phyloP scores from a whole-genome alignment of 2,888 invertebrate genomes.

The Fissipunctia ypsillon region DNA sequence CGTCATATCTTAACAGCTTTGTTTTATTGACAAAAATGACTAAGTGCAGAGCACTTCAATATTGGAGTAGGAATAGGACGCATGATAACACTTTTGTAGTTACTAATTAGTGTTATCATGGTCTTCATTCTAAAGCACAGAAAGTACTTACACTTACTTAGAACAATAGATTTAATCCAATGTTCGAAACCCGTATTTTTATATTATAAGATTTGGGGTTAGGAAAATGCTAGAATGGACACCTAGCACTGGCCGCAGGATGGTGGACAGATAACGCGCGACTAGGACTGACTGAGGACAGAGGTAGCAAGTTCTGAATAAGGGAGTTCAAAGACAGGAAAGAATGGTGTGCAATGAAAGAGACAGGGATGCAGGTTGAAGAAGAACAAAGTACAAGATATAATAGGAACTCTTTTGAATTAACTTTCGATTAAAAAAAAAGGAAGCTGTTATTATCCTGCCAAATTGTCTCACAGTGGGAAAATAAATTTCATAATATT shows the following conservation, averaged over 20 bases:
- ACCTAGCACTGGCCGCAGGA: not conserved
- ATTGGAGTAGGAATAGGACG: not conserved
- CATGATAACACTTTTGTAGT: no score
- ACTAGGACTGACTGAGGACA: not conserved
- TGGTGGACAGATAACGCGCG: no score
- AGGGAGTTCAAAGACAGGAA: not conserved
- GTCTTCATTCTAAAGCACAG: not conserved
- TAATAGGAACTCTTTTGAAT: not conserved
- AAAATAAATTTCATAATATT: not conserved
- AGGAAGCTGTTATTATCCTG: not conserved
- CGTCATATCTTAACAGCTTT: not conserved
- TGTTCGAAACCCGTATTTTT: not conserved
- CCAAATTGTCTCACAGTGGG: not conserved
- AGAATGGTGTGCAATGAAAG: not conserved
- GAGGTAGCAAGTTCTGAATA: not conserved
- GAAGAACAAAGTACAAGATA: not conserved
- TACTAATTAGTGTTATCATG: not conserved
- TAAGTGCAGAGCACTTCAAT: conserved; percentile 3
- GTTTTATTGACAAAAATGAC: not conserved
- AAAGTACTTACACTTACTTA: no score
- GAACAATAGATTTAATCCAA: not conserved
- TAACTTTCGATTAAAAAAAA: not conserved
- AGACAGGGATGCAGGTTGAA: not conserved
- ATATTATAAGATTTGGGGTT: not conserved
- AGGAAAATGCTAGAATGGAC: not conserved